Evolutionary conservation across 2,888 invertebrate genomes (phyloP), one percentile per base, ranked within the genome.

Genomic region (Perizoma affinitatum): DNA sequence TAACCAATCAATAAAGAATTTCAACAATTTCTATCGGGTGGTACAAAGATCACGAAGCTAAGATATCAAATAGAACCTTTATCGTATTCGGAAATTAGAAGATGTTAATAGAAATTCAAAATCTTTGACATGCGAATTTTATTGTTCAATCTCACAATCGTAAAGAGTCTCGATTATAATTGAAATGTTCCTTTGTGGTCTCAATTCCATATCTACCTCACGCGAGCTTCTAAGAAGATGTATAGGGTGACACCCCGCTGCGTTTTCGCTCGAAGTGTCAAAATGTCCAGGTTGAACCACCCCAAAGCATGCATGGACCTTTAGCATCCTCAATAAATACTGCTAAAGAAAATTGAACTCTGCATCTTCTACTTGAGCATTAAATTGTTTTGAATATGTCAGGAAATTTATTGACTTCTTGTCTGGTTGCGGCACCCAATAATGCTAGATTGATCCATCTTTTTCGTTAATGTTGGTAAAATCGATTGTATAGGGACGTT

Each of bases 191-290:
- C 71, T 76, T 79, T 83, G 83, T 80, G 78, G 78, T 84, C 86
- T 85, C 81, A 83, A 88, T 86, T 78, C 73, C 61, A 56, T 33
- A 41, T 61, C 65, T 78, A 82, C 86, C 90, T 80, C 89, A 87
- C 88, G 80, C 86, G 78, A 82, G 80, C 71, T 90, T 90, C 91
- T 83, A 72, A 82, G 90, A 91, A 90, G 76, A 85, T 78, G 78
- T 82, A 86, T 83, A 84, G 80, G 79, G 74, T 66, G 87, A 70
- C 83, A 73, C 80, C 92, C 92, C 83, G 88, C 89, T 86, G 92
- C 49, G 88, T 78, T 79, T 89, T 90, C 85, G 84, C 82, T 84
- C 84, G 84, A 91, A 90, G 90, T 90, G 92, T 92, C 92, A 91
- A 90, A 89, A 90, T 87, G 88, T 86, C 85, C 81, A 80, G 82